Conservation (phyloP, 35 echinoderm and acorn worm species). For the Lytechinus pictus region DNA sequence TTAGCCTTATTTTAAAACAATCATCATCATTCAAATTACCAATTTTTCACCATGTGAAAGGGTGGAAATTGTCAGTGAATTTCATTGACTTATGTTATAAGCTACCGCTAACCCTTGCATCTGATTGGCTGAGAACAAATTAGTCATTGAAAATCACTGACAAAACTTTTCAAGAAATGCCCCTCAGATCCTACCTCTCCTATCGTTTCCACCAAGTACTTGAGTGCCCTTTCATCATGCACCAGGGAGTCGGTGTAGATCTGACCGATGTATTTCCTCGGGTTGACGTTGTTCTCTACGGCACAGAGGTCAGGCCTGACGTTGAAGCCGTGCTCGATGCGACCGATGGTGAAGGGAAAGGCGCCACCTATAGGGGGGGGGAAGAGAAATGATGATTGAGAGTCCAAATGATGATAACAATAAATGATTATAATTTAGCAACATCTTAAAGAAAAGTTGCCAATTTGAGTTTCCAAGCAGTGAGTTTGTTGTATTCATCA, state of each 20-base stretch:
- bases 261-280: conserved; percentile 84
- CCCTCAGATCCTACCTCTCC: conserved; percentile 70
- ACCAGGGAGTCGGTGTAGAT: conserved; percentile 92
- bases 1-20: too few species aligned
- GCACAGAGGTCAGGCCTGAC: conserved; percentile 95
- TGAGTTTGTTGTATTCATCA: too few species aligned
- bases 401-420: neutral
- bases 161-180: neutral
- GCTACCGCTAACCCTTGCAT: too few species aligned
- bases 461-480: too few species aligned
- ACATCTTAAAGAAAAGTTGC: too few species aligned
- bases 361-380: conserved; percentile 65
- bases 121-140: too few species aligned
- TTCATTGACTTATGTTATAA: too few species aligned
- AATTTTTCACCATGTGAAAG: too few species aligned
- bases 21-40: too few species aligned
- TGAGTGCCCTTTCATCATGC: conserved; percentile 82
- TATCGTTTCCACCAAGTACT: conserved; percentile 82
- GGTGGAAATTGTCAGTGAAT: too few species aligned
- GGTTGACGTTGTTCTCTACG: conserved; percentile 86
- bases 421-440: too few species aligned
- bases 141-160: neutral
- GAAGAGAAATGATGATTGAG: neutral
- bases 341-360: conserved; percentile 93
- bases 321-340: conserved; percentile 96